Percentiles rank a stretch among this genome's conserved stretches.
Conservation (phyloP, 2,888 invertebrate genomes). For the Heliconius aoede region DNA sequence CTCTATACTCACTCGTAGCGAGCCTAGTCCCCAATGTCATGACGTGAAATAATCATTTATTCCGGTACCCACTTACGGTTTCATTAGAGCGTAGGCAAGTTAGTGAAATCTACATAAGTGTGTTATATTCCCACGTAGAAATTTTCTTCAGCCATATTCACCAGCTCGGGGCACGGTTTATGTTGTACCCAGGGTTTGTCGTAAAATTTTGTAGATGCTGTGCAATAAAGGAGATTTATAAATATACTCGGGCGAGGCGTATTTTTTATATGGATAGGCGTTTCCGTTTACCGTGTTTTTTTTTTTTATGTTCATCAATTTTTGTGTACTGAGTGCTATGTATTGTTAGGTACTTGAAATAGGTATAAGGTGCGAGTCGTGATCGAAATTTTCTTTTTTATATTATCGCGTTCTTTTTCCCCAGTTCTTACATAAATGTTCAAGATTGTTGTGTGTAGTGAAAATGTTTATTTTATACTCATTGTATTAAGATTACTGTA, state of each 20-base stretch:
- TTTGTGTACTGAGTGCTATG: constrained; percentile 13
- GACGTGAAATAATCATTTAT: constrained; percentile 70
- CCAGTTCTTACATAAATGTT: not conserved
- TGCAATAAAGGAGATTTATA: constrained; percentile 49
- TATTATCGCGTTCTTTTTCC: not conserved
- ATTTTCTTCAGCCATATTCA: constrained; percentile 59
- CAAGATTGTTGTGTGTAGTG: not conserved
- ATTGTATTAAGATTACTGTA: not conserved
- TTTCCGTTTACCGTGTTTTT: constrained; percentile 29
- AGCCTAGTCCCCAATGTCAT: constrained; percentile 53
- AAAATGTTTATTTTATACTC: not conserved
- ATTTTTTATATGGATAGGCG: constrained; percentile 40
- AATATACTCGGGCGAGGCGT: constrained; percentile 33
- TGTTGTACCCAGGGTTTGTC: constrained; percentile 50
- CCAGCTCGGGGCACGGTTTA: constrained; percentile 51
- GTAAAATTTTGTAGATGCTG: constrained; percentile 54
- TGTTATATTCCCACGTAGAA: constrained; percentile 64
- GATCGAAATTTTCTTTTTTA: not conserved
- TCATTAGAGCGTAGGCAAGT: constrained; percentile 67
- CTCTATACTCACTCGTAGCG: constrained; percentile 18
- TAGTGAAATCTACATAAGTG: constrained; percentile 74
- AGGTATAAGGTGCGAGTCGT: not conserved
- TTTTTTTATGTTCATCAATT: constrained; percentile 40
- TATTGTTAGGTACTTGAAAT: constrained; percentile 17
- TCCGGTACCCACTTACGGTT: constrained; percentile 66